Evolutionary conservation across 2,888 invertebrate genomes (phyloP), one percentile per base, ranked within the genome.

Genomic region (Bimastos eiseni): DNA sequence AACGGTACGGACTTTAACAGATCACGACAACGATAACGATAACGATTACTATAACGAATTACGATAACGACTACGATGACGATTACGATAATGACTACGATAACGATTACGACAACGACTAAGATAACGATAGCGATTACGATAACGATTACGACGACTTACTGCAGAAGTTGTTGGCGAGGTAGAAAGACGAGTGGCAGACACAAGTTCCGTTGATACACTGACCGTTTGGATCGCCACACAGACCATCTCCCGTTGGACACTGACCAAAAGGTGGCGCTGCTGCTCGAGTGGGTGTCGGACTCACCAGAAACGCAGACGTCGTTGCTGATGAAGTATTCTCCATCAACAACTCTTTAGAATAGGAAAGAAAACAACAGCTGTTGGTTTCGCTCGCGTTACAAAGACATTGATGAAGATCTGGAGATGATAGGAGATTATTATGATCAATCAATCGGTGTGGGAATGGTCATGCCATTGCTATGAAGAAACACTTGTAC

Each of bases 161-260:
- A 91, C 91, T 44, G 49, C 91, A 91, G 24, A 37, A 36, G 21
- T 37, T 84, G 44, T 55, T 70, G 21, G 44, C 89, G 49, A 41
- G 21, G 88, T 92, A 92, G 91, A 90, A 92, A 37, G 90, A 91
- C 8, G 91, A 89, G 41, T 89, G 89, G 41, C 92, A 92, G 30
- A 92, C 88, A 38, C 92, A 92, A 24, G 91, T 90, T 36, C 90
- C 91, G n/a, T 91, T 91, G 83, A 89, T 44, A 38, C 92, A 92
- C 91, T 91, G 91, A 21, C 92, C 91, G 49, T 92, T 92, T 37
- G 92, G 91, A 55, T 92, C 92, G 8, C 91, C 36, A 70, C 92
- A 92, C 36, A 89, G 70, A 33, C 91, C 91, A 41, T 90, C 91
- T 24, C 13, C 17, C 0, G 86, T 11, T 30, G 86, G 86, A 86